Percentiles rank a stretch among this genome's conserved stretches.
Evolutionary conservation across 2,888 invertebrate species (phyloP).

Genomic region (Tolmerus cingulatus): DNA sequence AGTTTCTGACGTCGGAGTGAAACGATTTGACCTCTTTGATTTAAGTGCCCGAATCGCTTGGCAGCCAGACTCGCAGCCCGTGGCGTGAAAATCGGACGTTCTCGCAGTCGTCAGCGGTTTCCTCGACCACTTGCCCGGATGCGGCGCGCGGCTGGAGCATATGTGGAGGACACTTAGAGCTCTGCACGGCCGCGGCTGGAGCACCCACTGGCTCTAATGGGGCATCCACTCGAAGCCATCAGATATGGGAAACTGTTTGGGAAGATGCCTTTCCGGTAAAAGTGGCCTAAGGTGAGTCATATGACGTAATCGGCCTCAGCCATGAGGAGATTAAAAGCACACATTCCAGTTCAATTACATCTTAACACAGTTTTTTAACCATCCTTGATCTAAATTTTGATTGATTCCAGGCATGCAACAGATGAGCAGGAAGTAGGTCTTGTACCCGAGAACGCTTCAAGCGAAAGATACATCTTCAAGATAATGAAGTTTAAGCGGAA

Average conservation of each 20-base stretch:
- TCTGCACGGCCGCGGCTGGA: background rate
- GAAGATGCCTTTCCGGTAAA: slow-evolving; percentile 53
- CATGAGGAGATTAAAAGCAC: background rate
- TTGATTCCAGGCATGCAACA: slow-evolving; percentile 52
- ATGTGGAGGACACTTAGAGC: slow-evolving; percentile 9
- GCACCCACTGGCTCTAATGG: slow-evolving; percentile 45
- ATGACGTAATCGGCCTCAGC: slow-evolving; percentile 13
- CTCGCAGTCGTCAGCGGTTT: background rate
- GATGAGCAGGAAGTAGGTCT: slow-evolving; percentile 58
- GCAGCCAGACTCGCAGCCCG: background rate
- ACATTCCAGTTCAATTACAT: background rate
- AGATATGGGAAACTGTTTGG: slow-evolving; percentile 54
- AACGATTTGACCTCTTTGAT: background rate
- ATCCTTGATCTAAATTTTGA: slow-evolving; percentile 12
- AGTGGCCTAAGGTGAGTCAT: slow-evolving; percentile 47
- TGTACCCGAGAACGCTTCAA: slow-evolving; percentile 52
- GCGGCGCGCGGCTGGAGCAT: background rate
- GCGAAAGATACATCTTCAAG: slow-evolving; percentile 54
- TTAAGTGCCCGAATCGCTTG: background rate
- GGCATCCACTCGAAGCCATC: slow-evolving; percentile 42
- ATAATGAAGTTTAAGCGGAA: slow-evolving; percentile 57
- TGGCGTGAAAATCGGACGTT: background rate
- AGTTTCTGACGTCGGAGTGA: background rate
- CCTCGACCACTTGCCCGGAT: background rate
- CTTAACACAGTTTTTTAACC: background rate